Base-by-base conservation (phyloP, 2,888 invertebrate genomes). In the Hololepta plana region DNA sequence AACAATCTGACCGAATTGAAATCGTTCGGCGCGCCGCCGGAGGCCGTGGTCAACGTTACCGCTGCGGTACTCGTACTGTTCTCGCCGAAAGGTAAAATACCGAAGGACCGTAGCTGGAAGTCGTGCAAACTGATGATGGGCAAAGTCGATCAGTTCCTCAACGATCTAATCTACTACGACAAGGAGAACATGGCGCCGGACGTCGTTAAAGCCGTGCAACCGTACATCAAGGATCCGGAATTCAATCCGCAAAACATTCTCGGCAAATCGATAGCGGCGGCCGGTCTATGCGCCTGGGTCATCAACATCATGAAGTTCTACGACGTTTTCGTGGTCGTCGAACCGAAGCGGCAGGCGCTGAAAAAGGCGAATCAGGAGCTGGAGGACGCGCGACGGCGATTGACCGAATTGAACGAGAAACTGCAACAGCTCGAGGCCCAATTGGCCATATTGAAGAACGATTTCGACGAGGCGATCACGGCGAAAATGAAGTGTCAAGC, bases 51-150 rank as follows among this genome's bases (percentile, higher is more conserved):
- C 1, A 79, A 72, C 40, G 90, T 91, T 0, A 71, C 73, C 5
- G 76, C 82, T 2, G 90, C 88, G 4, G 90, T 91, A 3, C 63
- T 88, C 38, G 82, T 88, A 3, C 57, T 93, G n/a, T 72, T 90
- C 41, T 63, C 80, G 1, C 67, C 67, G 31, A 77, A 72, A 46
- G 80, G 80, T 2, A 85, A 84, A 54, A 64, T 91, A 27, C 84
- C 91, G 0, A 81, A 84, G 61, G 93, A 93, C 48, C 65, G 80
- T 35, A 81, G 80, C 13, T 93, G 93, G 93, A 91, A 88, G 49
- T 70, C 77, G 10, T 77, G 80, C 38, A 90, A 91, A 59, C 64
- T 63, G 4, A 73, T 90, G 64, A 93, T 93, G 90, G 73, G 72
- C 7, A 84, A 82, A 54, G 75, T 85, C 3, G 90, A 91, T 53